Conservation (phyloP, 2,888 invertebrate genomes). For the Cremastinae sp. region DNA sequence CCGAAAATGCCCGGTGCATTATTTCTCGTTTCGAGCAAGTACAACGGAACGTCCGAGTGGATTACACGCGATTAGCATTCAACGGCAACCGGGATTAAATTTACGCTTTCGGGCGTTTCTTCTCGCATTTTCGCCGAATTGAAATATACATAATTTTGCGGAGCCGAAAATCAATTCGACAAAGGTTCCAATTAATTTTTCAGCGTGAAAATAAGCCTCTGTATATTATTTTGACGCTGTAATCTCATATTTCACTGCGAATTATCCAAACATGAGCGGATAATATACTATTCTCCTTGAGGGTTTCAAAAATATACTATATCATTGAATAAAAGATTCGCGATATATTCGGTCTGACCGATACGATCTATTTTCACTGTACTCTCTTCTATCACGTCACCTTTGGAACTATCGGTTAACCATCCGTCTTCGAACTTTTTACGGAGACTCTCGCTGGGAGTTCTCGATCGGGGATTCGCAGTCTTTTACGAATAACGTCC, state of each 20-base stretch:
- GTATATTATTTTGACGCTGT: too few species aligned
- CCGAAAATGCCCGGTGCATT: slow-evolving; percentile 25
- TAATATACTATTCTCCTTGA: not conserved
- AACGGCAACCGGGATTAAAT: slow-evolving; percentile 14
- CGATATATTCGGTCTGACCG: slow-evolving; percentile 14
- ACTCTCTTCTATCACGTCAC: slow-evolving; percentile 27
- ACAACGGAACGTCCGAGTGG: slow-evolving; percentile 6
- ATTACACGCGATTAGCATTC: slow-evolving; percentile 15
- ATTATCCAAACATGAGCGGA: not conserved
- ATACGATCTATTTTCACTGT: slow-evolving; percentile 30
- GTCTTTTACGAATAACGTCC: slow-evolving; percentile 41
- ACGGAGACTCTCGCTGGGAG: slow-evolving; percentile 40
- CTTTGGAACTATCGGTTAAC: slow-evolving; percentile 71
- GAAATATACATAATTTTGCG: too few species aligned
- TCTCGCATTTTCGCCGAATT: not conserved
- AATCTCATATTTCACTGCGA: too few species aligned
- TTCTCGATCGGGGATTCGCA: slow-evolving; percentile 30
- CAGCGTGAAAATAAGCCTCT: too few species aligned
- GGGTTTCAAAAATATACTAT: slow-evolving; percentile 1
- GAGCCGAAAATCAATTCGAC: too few species aligned
- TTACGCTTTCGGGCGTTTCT: not conserved
- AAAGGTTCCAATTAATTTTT: too few species aligned
- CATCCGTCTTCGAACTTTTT: slow-evolving; percentile 69
- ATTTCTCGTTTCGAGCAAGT: slow-evolving; percentile 18
- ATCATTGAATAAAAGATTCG: slow-evolving; percentile 7